Base-by-base conservation (phyloP, 2,797 vertebrate genomes). In the Pyrrhura leucotis region DNA sequence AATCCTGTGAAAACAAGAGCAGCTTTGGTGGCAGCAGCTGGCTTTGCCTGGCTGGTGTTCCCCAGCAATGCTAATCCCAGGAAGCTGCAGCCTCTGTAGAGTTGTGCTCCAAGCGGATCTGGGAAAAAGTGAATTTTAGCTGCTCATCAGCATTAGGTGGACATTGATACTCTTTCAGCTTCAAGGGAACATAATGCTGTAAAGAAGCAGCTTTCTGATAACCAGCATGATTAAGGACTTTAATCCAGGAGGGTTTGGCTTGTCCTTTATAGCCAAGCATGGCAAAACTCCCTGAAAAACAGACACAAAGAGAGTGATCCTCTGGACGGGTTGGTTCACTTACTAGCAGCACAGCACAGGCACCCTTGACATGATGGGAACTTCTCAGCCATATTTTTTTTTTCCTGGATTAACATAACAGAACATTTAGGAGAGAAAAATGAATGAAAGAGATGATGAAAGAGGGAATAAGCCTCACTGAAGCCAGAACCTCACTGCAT, bases 201-300 rank as follows among this genome's bases (percentile, higher is more conserved):
- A 96, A 85, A 74, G 89, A 96, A 56, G 87, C 93, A 25, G 92
- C 69, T 86, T 89, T 93, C 85, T 96, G 96, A 62, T 93, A 92
- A 86, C 44, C 56, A 63, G 73, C 54, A 42, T 66, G 91, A 59
- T 79, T 96, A 92, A 91, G 61, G 35, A 95, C 89, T 95, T 97
- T 92, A 79, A 94, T 97, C 97, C 95, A 96, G 61, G 95, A 76
- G 69, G 93, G 90, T 31, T 72, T 95, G 77, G 66, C 25, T 68
- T 86, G 71, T 76, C 95, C 94, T 90, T 96, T 93, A 51, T 69
- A 95, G 31, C 96, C 96, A 89, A 97, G 92, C 88, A 91, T 95
- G 59, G 93, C 82, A 92, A 97, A 96, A 89, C 85, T 97, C 72
- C 97, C 97, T 96, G 93, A 62, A 95, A 92, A 90, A 79, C 73